Percentiles rank a stretch among this genome's conserved stretches.
Evolutionary conservation across 2,113 vertebrate genomes (phyloP).

Genomic region (Pithys albifrons): DNA sequence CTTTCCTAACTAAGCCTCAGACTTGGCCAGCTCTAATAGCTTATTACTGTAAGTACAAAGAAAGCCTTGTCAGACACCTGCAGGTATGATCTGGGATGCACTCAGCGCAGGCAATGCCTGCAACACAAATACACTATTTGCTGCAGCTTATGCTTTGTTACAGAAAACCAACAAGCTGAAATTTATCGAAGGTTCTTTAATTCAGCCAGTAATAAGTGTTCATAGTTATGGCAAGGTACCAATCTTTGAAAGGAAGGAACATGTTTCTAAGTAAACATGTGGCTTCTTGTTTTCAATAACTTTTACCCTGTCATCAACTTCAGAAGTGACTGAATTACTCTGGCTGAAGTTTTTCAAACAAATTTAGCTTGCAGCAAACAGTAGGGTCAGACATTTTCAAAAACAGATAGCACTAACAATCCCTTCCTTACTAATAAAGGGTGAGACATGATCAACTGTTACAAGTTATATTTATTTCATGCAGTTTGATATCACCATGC

Average conservation of each 20-base stretch:
- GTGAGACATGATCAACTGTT: background rate
- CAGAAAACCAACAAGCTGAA: background rate
- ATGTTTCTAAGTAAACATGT: background rate
- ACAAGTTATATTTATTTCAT: background rate
- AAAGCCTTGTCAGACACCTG: background rate
- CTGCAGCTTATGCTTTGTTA: background rate
- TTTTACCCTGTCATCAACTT: background rate
- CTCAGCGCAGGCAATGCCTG: background rate
- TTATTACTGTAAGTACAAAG: background rate
- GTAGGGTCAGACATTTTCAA: background rate
- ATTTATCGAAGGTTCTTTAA: background rate
- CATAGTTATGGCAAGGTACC: background rate
- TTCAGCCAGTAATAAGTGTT: background rate
- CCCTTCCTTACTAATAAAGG: background rate
- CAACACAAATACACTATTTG: background rate
- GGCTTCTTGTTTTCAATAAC: background rate
- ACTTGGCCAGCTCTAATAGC: background rate
- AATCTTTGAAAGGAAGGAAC: background rate
- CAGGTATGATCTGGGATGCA: background rate
- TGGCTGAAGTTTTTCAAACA: background rate
- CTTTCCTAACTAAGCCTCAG: background rate
- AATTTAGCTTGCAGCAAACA: background rate
- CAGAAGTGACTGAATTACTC: background rate
- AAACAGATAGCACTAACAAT: background rate
- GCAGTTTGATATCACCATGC: background rate